Evolutionary conservation across 2,113 vertebrate species (phyloP), one percentile per base, ranked within the genome.

Genomic region (Nestor notabilis): DNA sequence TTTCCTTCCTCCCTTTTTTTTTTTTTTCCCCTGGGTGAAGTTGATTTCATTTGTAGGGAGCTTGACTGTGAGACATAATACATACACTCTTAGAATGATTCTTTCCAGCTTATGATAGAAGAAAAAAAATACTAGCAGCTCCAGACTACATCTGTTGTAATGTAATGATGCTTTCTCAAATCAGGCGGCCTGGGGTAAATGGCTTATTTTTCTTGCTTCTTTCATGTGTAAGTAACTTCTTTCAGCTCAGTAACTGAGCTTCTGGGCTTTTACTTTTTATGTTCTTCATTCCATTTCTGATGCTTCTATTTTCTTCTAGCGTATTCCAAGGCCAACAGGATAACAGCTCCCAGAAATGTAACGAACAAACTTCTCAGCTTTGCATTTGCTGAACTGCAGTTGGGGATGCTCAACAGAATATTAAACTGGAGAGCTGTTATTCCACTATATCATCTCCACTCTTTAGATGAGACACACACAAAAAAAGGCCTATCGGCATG

Each of bases 391-490:
- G 89, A 95, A 65, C 74, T 93, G 86, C 77, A 84, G 69, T 84
- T 49, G 37, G n/a, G 13, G 31, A 94, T 95, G 61, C 58, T 91
- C 69, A 79, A 90, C 28, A 75, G 95, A 96, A 97, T 97, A 95
- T 94, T 96, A 95, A 96, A 94, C 61, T 53, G 12, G 31, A 71
- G 74, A 93, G 69, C 89, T 95, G 92, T 97, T 96, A 94, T 95
- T 89, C 65, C 23, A 82, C 89, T 95, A 16, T 85, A 95, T 93
- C 91, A 95, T 96, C 87, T 69, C 56, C 33, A 56, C 70, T 92
- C 89, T 95, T 95, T 77, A 87, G 70, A 95, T 82, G 92, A 97
- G 74, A 93, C 74, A 92, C 50, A 82, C 4, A 4, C 15, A 58
- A 39, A 88, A 90, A 81, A 61, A 83, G 9, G 29, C 76, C 68